phyloP scores from a whole-genome alignment of 35 echinoderm and acorn worm species.

The Anneissia japonica region DNA sequence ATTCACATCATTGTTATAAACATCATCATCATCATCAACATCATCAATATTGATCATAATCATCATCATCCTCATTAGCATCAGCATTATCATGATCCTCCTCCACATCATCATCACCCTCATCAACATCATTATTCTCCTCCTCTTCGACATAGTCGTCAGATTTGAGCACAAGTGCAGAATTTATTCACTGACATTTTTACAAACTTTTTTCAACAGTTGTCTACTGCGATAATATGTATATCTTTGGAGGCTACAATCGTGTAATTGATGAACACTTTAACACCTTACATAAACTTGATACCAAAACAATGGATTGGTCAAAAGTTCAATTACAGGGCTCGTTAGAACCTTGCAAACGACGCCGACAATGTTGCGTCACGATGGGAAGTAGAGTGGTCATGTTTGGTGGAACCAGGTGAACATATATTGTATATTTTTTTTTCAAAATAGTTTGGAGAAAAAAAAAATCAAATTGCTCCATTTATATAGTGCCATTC shows the following conservation, averaged over 20 bases:
- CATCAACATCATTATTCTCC: too few relatives aligned
- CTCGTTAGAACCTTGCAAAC: constrained; percentile 33
- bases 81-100: too few relatives aligned
- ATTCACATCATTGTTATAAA: too few relatives aligned
- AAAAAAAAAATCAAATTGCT: background rate
- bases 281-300: constrained; percentile 75
- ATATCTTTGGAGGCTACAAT: constrained; percentile 93
- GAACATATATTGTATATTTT: background rate
- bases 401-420: constrained; percentile 97
- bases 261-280: constrained; percentile 64
- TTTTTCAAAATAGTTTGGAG: background rate
- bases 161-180: too few relatives aligned
- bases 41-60: too few relatives aligned
- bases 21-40: too few relatives aligned
- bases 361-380: constrained; percentile 78
- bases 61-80: too few relatives aligned
- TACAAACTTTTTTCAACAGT: too few relatives aligned
- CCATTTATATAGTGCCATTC: background rate
- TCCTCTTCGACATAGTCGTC: too few relatives aligned
- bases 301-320: constrained; percentile 75
- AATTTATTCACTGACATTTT: too few relatives aligned
- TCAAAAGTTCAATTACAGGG: constrained; percentile 57
- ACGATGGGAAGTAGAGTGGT: constrained; percentile 61
- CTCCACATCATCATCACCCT: too few relatives aligned
- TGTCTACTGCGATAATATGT: constrained; percentile 53